Base-by-base conservation (phyloP, 2,113 vertebrate species). In the Collichthys lucidus region DNA sequence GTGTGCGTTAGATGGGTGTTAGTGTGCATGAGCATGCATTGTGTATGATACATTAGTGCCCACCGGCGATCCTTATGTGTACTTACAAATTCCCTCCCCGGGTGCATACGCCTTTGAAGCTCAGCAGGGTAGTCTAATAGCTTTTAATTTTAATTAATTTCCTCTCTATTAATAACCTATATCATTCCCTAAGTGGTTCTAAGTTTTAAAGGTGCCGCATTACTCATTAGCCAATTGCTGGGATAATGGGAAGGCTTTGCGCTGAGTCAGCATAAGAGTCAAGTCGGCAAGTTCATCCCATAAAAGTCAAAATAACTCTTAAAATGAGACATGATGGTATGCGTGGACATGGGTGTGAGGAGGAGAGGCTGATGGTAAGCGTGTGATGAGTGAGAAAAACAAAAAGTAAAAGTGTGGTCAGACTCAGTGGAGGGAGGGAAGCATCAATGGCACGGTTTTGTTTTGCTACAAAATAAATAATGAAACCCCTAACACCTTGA, bases 61-160 rank as follows among this genome's bases (percentile, higher is more conserved):
- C 76, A 66, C 60, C 57, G 84, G 82, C 26, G 2, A 84, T 90
- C 78, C 76, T 72, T 77, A 78, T 20, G 77, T 72, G 50, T 76
- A 79, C 82, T 85, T 70, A 77, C 14, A 55, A 53, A 87, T 86
- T 79, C 83, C 74, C 24, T 86, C 77, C 74, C 55, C 4, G 19
- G 60, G 79, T 74, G 65, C 65, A 70, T n/a, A 66, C 49, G 84
- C 86, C 87, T 91, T 86, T 92, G 88, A 91, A 91, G 90, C 75
- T 79, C 75, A 74, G 63, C 75, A 66, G 81, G 80, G 59, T 64
- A 52, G 69, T 82, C 75, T 89, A 87, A 90, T 85, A 79, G 88
- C 87, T 76, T 92, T 91, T 89, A 85, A 89, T 90, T 90, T 88
- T 83, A 94, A 92, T 93, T 83, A 88, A 93, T 83, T 82, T 60